Percentiles rank a stretch among this genome's conserved stretches.
These are phyloP conservation scores for Margaritifera margaritifera DNA, from an alignment of 2,888 invertebrate genomes.

Conservation along the genomic window DNA sequence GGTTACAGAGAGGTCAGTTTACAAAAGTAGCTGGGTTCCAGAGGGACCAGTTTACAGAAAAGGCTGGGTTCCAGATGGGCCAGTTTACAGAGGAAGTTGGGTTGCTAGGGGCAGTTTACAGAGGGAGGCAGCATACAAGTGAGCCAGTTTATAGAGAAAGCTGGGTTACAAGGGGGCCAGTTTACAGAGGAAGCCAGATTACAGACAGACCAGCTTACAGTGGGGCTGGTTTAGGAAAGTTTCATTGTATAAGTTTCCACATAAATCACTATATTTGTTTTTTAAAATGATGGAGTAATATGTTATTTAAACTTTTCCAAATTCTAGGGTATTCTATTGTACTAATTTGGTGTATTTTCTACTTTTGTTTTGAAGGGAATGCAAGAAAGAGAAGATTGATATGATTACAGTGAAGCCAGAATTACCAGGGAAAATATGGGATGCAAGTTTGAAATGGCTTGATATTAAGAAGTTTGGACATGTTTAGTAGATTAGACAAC, in stretches of 20 bases:
- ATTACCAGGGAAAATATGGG: conserved; percentile 49
- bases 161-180: too few relatives aligned
- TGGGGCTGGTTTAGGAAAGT: too few relatives aligned
- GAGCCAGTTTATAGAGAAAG: too few relatives aligned
- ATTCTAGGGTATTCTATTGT: neutral
- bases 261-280: neutral
- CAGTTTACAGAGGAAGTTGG: too few relatives aligned
- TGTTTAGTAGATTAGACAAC: conserved; percentile 5
- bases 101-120: too few relatives aligned
- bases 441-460: conserved; percentile 52
- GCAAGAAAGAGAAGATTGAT: conserved; percentile 37
- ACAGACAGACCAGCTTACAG: neutral
- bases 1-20: too few relatives aligned
- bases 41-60: too few relatives aligned
- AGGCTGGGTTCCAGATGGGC: too few relatives aligned
- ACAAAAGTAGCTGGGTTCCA: too few relatives aligned
- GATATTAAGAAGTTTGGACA: conserved; percentile 48
- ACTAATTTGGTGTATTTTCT: neutral
- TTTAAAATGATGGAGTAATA: neutral
- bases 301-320: neutral
- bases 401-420: conserved; percentile 41
- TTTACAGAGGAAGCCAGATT: neutral
- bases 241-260: neutral
- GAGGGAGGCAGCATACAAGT: neutral
- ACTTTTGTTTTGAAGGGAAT: conserved; percentile 49